These are phyloP conservation scores for Acyrthosiphon pisum DNA, from an alignment of 1,140 invertebrate species.

Conservation along the genomic window DNA sequence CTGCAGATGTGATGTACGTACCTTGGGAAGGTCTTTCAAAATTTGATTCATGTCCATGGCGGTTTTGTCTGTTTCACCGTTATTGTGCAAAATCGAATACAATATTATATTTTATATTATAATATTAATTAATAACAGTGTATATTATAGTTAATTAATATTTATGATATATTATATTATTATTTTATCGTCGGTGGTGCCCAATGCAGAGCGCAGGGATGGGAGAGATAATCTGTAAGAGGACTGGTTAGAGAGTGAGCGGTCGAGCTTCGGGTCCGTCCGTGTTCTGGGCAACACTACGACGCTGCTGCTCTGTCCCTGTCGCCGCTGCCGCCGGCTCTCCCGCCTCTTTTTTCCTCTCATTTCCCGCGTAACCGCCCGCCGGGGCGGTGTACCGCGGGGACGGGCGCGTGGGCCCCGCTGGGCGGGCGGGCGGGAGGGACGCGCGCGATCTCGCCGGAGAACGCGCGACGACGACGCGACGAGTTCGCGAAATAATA, in stretches of 20 bases:
- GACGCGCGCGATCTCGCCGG: not conserved
- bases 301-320: not conserved
- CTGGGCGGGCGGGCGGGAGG: not conserved
- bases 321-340: not conserved
- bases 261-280: not conserved
- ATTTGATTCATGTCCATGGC: conserved; percentile 5
- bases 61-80: not conserved
- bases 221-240: not conserved
- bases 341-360: not conserved
- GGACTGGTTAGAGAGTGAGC: not conserved
- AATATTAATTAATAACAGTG: not conserved
- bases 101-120: not conserved
- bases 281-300: conserved; percentile 17
- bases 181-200: not conserved
- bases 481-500: not conserved
- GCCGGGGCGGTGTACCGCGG: not conserved
- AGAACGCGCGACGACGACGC: not conserved
- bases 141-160: not conserved
- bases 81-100: not conserved
- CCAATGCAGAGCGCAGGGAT: not conserved
- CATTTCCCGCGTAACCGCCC: conserved; percentile 9
- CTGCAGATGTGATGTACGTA: not conserved
- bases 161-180: not conserved
- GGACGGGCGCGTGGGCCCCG: not conserved
- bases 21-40: conserved; percentile 26